Evolutionary conservation across 2,888 invertebrate genomes (phyloP).

Genomic region (Ornithoptera alexandrae): DNA sequence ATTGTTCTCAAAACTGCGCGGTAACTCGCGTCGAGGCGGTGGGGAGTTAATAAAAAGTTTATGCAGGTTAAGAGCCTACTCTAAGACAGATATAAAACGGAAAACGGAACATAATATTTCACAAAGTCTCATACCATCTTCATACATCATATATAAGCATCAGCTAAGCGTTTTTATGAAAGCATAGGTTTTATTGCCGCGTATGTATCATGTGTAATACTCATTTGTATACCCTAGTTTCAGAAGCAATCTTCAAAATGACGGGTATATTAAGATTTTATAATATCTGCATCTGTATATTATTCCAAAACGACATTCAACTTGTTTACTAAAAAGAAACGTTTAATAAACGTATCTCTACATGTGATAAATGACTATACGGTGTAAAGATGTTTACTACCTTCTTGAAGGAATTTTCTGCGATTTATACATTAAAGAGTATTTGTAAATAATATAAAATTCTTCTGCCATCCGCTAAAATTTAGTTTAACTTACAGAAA

Average conservation of each 20-base stretch:
- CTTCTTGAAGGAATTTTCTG: neutral
- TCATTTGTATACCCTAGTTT: neutral
- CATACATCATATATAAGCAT: slow-evolving; percentile 20
- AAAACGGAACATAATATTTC: slow-evolving; percentile 21
- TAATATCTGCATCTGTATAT: neutral
- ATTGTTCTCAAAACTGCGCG: neutral
- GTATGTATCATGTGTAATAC: neutral
- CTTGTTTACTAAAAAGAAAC: neutral
- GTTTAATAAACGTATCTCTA: neutral
- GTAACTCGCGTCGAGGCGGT: slow-evolving; percentile 4
- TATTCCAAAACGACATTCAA: neutral
- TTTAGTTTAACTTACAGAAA: slow-evolving; percentile 10
- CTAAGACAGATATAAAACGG: slow-evolving; percentile 27
- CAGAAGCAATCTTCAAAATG: neutral
- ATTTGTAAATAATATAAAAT: neutral
- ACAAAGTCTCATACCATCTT: slow-evolving; percentile 18
- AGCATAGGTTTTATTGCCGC: neutral
- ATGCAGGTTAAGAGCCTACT: slow-evolving; percentile 28
- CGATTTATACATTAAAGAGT: neutral
- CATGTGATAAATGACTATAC: neutral
- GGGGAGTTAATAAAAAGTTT: slow-evolving; percentile 27
- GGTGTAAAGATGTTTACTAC: neutral
- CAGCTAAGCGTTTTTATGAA: slow-evolving; percentile 15
- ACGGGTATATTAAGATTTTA: neutral
- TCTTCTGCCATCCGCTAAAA: neutral